Percentiles rank a stretch among this genome's conserved stretches.
phyloP scores from a whole-genome alignment of 2,888 invertebrate genomes.

The Diaprepes abbreviatus region DNA sequence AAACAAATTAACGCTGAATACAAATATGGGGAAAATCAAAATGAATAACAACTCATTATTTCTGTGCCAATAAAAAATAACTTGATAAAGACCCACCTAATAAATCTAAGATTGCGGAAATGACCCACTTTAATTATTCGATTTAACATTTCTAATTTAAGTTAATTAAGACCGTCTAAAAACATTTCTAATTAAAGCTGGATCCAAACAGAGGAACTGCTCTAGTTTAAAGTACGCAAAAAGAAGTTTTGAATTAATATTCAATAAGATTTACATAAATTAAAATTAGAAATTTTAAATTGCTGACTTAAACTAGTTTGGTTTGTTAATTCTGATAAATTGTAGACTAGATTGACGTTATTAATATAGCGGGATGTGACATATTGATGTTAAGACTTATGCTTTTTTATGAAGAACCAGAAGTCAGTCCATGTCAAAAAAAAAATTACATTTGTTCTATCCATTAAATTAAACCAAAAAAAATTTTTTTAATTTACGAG shows the following conservation, averaged over 20 bases:
- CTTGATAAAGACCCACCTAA: conserved; percentile 1
- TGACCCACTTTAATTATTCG: conserved; percentile 4
- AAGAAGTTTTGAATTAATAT: background rate
- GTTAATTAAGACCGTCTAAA: background rate
- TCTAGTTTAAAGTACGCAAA: background rate
- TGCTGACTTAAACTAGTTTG: too few relatives aligned
- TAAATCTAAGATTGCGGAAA: conserved; percentile 10
- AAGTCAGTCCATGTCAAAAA: too few relatives aligned
- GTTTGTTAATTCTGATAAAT: too few relatives aligned
- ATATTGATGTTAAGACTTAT: too few relatives aligned
- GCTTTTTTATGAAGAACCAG: too few relatives aligned
- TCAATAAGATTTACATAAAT: background rate
- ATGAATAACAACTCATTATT: background rate
- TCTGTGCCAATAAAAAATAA: background rate
- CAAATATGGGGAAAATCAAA: background rate
- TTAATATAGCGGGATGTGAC: too few relatives aligned
- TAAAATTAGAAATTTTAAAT: background rate
- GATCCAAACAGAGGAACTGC: background rate
- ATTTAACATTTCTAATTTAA: conserved; percentile 10
- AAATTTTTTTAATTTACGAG: too few relatives aligned
- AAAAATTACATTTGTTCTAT: too few relatives aligned
- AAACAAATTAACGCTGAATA: too few relatives aligned
- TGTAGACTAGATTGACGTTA: too few relatives aligned
- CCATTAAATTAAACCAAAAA: too few relatives aligned
- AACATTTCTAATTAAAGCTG: background rate